phyloP scores from a whole-genome alignment of 2,797 vertebrate species.

The Chaenodraco wilsoni region DNA sequence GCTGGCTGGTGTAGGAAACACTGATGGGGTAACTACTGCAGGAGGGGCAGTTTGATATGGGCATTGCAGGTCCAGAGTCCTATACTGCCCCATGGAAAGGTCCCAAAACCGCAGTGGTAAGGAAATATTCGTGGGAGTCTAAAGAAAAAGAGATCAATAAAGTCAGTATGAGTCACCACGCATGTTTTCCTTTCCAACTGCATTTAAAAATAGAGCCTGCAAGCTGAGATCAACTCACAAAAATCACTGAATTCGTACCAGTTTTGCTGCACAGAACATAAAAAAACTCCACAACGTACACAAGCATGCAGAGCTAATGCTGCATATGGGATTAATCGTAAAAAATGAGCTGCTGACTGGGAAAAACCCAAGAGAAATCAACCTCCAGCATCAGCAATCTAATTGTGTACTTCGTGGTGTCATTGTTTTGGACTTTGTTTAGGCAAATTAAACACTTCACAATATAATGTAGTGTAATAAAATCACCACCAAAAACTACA shows the following conservation, averaged over 20 bases:
- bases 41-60: conserved; percentile 39
- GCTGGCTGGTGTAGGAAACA: background rate
- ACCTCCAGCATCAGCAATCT: conserved; percentile 20
- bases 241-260: conserved; percentile 1
- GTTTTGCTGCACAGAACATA: conserved; percentile 18
- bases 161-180: conserved; percentile 19
- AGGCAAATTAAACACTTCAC: background rate
- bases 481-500: background rate
- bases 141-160: conserved; percentile 34
- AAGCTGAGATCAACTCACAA: conserved; percentile 8
- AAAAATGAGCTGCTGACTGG: conserved; percentile 22
- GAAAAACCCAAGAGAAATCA: conserved; percentile 28
- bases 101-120: conserved; percentile 79
- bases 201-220: conserved; percentile 38
- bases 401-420: conserved; percentile 4
- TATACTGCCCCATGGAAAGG: conserved; percentile 33
- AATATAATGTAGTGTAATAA: background rate
- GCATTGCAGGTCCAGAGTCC: conserved; percentile 73
- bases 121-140: conserved; percentile 65
- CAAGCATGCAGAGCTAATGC: conserved; percentile 31
- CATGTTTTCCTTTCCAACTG: conserved; percentile 11
- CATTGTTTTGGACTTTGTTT: background rate
- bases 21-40: background rate
- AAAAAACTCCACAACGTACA: conserved; percentile 11
- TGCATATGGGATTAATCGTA: conserved; percentile 42